A percentile compares a stretch with the other conserved stretches of the same genome.
Evolutionary conservation across 2,797 vertebrate genomes (phyloP).

Genomic region (Melanotaenia maccullochi): DNA sequence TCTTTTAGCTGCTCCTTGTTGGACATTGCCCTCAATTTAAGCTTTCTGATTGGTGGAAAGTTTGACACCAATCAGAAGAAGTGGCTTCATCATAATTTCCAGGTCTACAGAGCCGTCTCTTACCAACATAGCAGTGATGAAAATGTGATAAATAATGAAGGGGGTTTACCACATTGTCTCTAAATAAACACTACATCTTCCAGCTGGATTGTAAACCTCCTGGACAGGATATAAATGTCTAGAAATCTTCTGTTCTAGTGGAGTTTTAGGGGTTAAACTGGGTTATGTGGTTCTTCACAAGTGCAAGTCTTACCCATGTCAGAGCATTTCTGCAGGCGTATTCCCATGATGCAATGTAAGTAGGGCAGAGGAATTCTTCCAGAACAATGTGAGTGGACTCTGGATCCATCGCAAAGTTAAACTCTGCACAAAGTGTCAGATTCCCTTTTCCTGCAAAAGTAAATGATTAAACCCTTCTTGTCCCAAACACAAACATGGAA

Average conservation of each 20-base stretch:
- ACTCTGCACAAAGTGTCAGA: conserved; percentile 79
- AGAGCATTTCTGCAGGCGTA: conserved; percentile 78
- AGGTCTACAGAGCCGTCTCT: too few relatives aligned
- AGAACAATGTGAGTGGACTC: conserved; percentile 85
- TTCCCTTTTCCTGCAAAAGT: conserved; percentile 81
- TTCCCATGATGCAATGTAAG: conserved; percentile 81
- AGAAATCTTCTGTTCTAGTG: too few relatives aligned
- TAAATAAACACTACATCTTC: not conserved
- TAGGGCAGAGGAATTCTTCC: conserved; percentile 81
- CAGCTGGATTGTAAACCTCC: not conserved
- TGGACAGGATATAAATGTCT: not conserved
- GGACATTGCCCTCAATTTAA: too few relatives aligned
- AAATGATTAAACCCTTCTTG: not conserved
- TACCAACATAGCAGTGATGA: not conserved
- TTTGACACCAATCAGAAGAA: too few relatives aligned
- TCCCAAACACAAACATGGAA: not conserved
- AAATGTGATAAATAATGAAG: not conserved
- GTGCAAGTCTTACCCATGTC: conserved; percentile 75
- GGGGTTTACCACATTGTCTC: not conserved
- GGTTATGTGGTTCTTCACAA: not conserved
- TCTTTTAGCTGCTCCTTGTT: too few relatives aligned
- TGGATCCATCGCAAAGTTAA: conserved; percentile 84
- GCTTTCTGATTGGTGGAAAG: too few relatives aligned
- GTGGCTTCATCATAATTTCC: too few relatives aligned
- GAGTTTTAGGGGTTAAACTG: not conserved